phyloP scores from a whole-genome alignment of 2,888 invertebrate species.

The Julus scandinavius region DNA sequence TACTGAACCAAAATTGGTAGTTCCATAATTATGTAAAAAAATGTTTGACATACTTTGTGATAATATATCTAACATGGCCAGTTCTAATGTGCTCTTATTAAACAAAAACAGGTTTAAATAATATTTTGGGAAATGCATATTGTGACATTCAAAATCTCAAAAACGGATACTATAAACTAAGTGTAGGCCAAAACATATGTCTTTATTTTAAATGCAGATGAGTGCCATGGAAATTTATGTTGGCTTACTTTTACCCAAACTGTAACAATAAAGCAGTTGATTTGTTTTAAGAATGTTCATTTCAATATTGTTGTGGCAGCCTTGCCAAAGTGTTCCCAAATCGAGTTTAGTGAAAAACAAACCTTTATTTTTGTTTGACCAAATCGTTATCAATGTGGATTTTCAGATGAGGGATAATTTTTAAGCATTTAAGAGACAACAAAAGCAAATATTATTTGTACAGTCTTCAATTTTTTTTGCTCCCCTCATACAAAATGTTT shows the following conservation, averaged over 20 bases:
- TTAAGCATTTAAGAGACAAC: background rate
- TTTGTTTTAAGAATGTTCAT: background rate
- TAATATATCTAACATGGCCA: no score
- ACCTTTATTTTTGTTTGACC: constrained; percentile 51
- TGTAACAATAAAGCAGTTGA: background rate
- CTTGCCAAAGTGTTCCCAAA: background rate
- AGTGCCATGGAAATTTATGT: background rate
- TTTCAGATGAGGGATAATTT: constrained; percentile 35
- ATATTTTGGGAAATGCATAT: no score
- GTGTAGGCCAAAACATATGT: background rate
- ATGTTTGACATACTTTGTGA: no score
- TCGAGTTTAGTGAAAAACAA: background rate
- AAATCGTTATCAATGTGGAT: constrained; percentile 51
- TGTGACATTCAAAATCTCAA: no score
- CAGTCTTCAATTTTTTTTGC: constrained; percentile 28
- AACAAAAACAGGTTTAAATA: no score
- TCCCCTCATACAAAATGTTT: constrained; percentile 29
- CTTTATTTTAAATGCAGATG: background rate
- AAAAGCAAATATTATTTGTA: constrained; percentile 43
- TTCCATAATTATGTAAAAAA: no score
- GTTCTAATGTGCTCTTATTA: no score
- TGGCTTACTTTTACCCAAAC: background rate
- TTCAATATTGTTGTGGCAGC: background rate
- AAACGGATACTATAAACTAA: background rate
- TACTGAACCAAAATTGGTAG: no score